A percentile compares a stretch with the other conserved stretches of the same genome.
Conservation (phyloP, 2,797 vertebrate species). For the Emys orbicularis region DNA sequence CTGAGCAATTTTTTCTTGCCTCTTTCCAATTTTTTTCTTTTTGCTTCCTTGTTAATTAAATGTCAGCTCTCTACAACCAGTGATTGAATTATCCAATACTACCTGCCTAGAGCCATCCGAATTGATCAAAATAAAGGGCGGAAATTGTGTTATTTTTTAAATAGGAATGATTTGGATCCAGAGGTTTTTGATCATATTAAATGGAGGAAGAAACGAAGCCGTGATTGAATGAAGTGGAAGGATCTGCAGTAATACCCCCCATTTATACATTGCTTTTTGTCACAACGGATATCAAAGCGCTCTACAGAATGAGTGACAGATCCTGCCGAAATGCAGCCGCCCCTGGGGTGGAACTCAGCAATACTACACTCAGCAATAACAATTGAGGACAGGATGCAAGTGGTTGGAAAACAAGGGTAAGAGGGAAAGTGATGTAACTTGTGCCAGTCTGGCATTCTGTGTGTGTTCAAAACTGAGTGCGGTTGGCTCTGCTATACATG, state of each 20-base stretch:
- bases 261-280: neutral
- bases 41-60: conserved; percentile 63
- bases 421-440: neutral
- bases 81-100: conserved; percentile 42
- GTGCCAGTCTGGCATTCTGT: neutral
- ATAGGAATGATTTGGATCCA: conserved; percentile 20
- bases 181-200: conserved; percentile 13
- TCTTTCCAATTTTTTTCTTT: neutral
- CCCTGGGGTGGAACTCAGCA: neutral
- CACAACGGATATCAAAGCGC: accelerated
- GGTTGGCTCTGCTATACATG: neutral
- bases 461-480: neutral
- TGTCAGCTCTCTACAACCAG: conserved; percentile 51
- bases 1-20: neutral
- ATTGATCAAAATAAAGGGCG: conserved; percentile 23
- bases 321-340: accelerated
- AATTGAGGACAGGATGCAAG: neutral
- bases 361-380: neutral
- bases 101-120: conserved; percentile 50
- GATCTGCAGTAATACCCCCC: accelerated
- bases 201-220: neutral
- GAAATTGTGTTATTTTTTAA: neutral
- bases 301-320: accelerated
- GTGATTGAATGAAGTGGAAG: neutral
- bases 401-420: neutral